These are phyloP conservation scores for Melieria omissa DNA, from an alignment of 2,888 invertebrate species.

Conservation along the genomic window DNA sequence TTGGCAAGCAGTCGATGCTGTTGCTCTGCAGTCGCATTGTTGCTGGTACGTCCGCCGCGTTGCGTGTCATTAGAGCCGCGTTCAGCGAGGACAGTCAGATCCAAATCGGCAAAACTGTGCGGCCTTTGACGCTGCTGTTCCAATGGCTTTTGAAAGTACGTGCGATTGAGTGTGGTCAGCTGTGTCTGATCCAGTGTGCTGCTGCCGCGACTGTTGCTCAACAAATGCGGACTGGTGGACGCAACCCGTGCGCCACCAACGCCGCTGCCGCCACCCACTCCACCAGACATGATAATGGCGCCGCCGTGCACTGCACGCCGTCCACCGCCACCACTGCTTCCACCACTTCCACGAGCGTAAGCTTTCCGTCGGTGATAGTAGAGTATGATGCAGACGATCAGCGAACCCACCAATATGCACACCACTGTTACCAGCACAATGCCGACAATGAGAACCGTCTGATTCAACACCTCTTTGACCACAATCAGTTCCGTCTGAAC, in stretches of 20 bases:
- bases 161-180: constrained; percentile 58
- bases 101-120: constrained; percentile 54
- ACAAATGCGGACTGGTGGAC: constrained; percentile 46
- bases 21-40: constrained; percentile 17
- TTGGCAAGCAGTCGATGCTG: constrained; percentile 50
- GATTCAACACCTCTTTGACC: constrained; percentile 55
- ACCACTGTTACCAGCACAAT: constrained; percentile 86
- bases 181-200: constrained; percentile 58
- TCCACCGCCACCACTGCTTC: constrained; percentile 28
- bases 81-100: constrained; percentile 29
- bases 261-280: constrained; percentile 29
- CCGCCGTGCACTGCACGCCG: constrained; percentile 31
- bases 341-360: constrained; percentile 38
- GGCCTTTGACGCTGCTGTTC: constrained; percentile 49
- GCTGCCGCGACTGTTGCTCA: constrained; percentile 40
- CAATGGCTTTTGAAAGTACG: constrained; percentile 47
- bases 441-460: constrained; percentile 72
- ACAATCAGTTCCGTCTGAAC: constrained; percentile 57
- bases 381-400: constrained; percentile 79
- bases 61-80: constrained; percentile 13
- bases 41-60: constrained; percentile 22
- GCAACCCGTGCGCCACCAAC: constrained; percentile 39
- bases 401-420: constrained; percentile 91
- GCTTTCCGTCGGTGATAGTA: constrained; percentile 55
- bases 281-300: constrained; percentile 20